Base-by-base conservation (phyloP, 2,113 vertebrate species). In the Myxocyprinus asiaticus region DNA sequence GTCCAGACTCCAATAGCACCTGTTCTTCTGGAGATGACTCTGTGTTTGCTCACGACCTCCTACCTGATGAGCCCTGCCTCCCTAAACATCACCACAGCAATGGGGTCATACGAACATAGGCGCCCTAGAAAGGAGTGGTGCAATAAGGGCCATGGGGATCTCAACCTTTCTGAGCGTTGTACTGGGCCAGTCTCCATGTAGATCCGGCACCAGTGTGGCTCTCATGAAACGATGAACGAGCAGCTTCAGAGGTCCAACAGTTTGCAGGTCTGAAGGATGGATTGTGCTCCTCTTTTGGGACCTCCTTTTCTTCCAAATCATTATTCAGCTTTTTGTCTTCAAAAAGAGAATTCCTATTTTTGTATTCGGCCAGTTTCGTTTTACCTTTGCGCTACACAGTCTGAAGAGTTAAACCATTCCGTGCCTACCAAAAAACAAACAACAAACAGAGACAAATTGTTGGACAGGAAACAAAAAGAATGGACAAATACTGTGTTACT, bases 1-100 rank as follows among this genome's bases (percentile, higher is more conserved):
- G 97, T 86, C 96, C 94, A 85, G 97, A 99, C 91, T 96, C 95
- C 11, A 95, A 95, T 91, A 98, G 96, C 89, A 97, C 96, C 87
- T 95, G 96, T 88, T 98, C 97, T 64, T 98, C 96, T 0, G 97
- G 97, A 22, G 97, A 98, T 0, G 97, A 99, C 89, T 99, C 97
- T 0, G 97, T 99, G 75, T 99, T 99, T 85, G 92, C 96, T 88
- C 96, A 97, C 14, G 97, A 99, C 86, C 92, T 96, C 76, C 91
- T 96, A 86, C 94, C 97, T 0, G 93, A 98, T 0, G 94, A 96
- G 85, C 94, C 95, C 77, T 96, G 96, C 86, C 94, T 96, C 83
- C 94, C 94, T 83, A 94, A 95, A 33, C 94, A 91, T 82, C 91
- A 89, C 0, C 86, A 94, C 62, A 90, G 88, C 68, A 94, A 92